Conservation (phyloP, 2,113 vertebrate species). For the Brachirus orientalis region DNA sequence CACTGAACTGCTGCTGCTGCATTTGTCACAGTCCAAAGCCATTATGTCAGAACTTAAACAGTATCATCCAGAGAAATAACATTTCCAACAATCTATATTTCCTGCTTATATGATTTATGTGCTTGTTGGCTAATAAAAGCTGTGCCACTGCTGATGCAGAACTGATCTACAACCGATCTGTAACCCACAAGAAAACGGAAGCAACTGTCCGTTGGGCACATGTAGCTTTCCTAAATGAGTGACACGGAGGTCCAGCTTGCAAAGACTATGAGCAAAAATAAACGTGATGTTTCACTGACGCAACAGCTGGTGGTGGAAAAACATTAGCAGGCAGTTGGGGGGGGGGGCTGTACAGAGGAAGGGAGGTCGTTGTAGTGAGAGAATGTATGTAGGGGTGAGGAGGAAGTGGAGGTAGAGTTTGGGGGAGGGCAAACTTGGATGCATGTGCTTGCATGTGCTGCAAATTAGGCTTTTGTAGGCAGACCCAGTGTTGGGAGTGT, state of each 20-base stretch:
- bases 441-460: slow-evolving; percentile 72
- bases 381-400: slow-evolving; percentile 3
- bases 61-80: too few relatives aligned
- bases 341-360: too few relatives aligned
- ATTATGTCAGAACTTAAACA: background rate
- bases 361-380: too few relatives aligned
- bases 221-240: slow-evolving; percentile 44
- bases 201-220: slow-evolving; percentile 42
- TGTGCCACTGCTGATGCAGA: slow-evolving; percentile 29
- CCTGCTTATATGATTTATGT: background rate
- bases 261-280: slow-evolving; percentile 54
- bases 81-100: too few relatives aligned
- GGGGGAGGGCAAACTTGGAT: slow-evolving; percentile 37
- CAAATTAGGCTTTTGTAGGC: slow-evolving; percentile 60
- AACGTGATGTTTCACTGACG: slow-evolving; percentile 56
- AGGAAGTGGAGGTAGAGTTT: background rate
- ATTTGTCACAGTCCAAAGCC: slow-evolving; percentile 7
- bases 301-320: slow-evolving; percentile 63
- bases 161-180: slow-evolving; percentile 1
- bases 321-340: slow-evolving; percentile 40
- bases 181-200: slow-evolving; percentile 48
- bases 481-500: slow-evolving; percentile 49
- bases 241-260: slow-evolving; percentile 6
- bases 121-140: background rate
- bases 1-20: slow-evolving; percentile 7